Conservation (phyloP, 1,140 invertebrate genomes). For the Leptinotarsa lineolata region DNA sequence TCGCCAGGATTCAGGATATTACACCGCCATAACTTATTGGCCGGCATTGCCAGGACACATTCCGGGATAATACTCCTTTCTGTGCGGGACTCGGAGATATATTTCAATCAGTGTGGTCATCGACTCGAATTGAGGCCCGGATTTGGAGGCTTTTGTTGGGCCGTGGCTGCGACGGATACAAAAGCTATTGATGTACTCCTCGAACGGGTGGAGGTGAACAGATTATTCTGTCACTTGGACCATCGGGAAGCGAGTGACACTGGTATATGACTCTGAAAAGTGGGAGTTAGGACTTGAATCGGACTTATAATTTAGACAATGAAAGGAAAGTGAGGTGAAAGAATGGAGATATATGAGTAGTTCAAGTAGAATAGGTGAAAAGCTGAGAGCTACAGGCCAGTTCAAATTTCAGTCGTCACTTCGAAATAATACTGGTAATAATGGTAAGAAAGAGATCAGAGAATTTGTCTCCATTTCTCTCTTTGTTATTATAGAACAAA, state of each 20-base stretch:
- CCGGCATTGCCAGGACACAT: not conserved
- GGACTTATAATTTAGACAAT: too few relatives aligned
- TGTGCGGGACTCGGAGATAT: not conserved
- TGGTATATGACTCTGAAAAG: not conserved
- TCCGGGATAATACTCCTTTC: not conserved
- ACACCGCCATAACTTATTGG: slow-evolving; percentile 1
- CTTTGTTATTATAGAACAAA: too few relatives aligned
- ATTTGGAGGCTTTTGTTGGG: not conserved
- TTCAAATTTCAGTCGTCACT: too few relatives aligned
- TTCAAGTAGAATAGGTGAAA: too few relatives aligned
- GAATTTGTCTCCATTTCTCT: too few relatives aligned
- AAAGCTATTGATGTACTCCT: not conserved
- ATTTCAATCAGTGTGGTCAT: not conserved
- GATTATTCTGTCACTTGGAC: not conserved
- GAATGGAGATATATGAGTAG: too few relatives aligned
- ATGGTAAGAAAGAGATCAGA: too few relatives aligned
- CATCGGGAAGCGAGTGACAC: not conserved
- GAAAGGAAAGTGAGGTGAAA: too few relatives aligned
- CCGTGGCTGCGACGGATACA: not conserved
- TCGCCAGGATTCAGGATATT: not conserved
- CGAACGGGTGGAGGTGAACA: not conserved
- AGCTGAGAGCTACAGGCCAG: too few relatives aligned
- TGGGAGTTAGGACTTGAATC: too few relatives aligned
- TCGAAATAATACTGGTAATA: too few relatives aligned
- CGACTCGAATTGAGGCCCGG: not conserved